Evolutionary conservation across 2,113 vertebrate genomes (phyloP).

Genomic region (Ciconia stormi): DNA sequence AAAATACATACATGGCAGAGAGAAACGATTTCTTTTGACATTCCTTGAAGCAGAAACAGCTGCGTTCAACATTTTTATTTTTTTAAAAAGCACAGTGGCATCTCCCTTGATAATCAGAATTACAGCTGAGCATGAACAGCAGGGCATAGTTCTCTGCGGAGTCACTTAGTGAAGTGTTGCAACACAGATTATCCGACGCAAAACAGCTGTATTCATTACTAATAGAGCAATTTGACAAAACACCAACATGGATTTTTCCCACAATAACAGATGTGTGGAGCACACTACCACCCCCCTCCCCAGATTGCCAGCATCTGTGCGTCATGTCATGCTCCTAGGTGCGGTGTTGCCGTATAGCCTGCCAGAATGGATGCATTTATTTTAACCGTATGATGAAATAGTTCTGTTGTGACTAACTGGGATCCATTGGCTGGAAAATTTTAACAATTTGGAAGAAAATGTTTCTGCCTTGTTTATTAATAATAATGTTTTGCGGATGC

Average conservation of each 20-base stretch:
- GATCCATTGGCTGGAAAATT: slow-evolving; percentile 25
- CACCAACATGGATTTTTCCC: slow-evolving; percentile 52
- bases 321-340: slow-evolving; percentile 23
- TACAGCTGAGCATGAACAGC: slow-evolving; percentile 49
- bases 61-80: neutral
- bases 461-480: neutral
- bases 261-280: slow-evolving; percentile 58
- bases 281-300: neutral
- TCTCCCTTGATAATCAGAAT: slow-evolving; percentile 52
- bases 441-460: slow-evolving; percentile 28
- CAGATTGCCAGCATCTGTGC: slow-evolving; percentile 37
- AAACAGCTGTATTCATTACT: slow-evolving; percentile 75
- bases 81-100: slow-evolving; percentile 9
- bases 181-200: slow-evolving; percentile 32
- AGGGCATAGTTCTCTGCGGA: slow-evolving; percentile 14
- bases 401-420: slow-evolving; percentile 51
- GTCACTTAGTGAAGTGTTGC: slow-evolving; percentile 36
- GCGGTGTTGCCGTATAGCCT: neutral
- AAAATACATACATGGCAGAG: slow-evolving; percentile 3
- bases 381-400: neutral
- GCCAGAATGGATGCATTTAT: neutral
- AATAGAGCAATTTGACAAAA: slow-evolving; percentile 68
- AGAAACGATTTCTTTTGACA: slow-evolving; percentile 39
- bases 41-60: slow-evolving; percentile 62
- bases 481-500: neutral